Conservation (phyloP, 2,113 vertebrate species). For the Mormyrus lacerda region DNA sequence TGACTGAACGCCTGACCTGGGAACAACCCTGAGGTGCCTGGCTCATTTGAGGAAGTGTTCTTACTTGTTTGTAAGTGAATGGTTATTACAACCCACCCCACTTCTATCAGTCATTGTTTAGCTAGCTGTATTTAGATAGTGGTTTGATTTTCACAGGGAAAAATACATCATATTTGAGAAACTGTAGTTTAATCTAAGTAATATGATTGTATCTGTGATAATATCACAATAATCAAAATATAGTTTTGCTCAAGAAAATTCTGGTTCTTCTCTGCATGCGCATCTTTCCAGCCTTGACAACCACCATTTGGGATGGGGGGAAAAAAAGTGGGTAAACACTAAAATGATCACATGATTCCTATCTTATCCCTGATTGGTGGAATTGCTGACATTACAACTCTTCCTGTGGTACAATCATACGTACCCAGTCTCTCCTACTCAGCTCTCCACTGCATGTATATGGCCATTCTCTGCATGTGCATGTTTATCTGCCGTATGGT, state of each 20-base stretch:
- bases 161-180: neutral
- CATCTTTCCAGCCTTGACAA: constrained; percentile 14
- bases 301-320: too few species aligned
- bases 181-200: neutral
- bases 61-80: neutral
- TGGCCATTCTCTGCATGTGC: neutral
- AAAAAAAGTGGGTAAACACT: too few species aligned
- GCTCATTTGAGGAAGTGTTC: neutral
- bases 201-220: neutral
- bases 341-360: too few species aligned
- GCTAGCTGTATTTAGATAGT: neutral
- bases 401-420: constrained; percentile 15
- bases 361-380: too few species aligned
- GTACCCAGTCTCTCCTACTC: neutral
- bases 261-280: neutral
- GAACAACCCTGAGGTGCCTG: neutral
- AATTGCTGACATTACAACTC: neutral
- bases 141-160: neutral
- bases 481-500: neutral
- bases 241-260: neutral
- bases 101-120: neutral
- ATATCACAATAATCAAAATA: neutral
- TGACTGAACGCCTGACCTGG: neutral
- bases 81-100: neutral
- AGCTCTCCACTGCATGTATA: neutral